Percentiles rank a stretch among this genome's conserved stretches.
Conservation (phyloP, 1,140 invertebrate species). For the Planococcus citri region DNA sequence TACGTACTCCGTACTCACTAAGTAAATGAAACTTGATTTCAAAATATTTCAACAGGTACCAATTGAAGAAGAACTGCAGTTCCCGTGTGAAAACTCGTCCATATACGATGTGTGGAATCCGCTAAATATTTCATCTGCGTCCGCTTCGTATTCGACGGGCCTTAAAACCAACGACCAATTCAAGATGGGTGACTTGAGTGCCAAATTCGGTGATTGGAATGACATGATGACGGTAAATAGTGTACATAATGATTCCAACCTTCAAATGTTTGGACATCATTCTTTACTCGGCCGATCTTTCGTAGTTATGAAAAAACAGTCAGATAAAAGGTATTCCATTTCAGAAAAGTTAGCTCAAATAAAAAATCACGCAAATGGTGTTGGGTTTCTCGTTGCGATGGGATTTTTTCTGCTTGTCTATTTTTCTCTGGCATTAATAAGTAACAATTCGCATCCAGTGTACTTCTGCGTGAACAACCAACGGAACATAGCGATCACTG, state of each 20-base stretch:
- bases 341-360: too few relatives aligned
- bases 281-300: slow-evolving; percentile 76
- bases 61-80: slow-evolving; percentile 64
- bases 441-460: too few relatives aligned
- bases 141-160: background rate
- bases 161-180: slow-evolving; percentile 66
- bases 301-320: slow-evolving; percentile 65
- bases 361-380: too few relatives aligned
- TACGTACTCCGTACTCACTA: too few relatives aligned
- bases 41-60: slow-evolving; percentile 45
- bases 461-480: too few relatives aligned
- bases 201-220: slow-evolving; percentile 67
- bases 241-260: slow-evolving; percentile 65
- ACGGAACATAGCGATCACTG: too few relatives aligned
- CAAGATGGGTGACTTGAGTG: slow-evolving; percentile 77
- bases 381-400: too few relatives aligned
- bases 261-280: slow-evolving; percentile 69
- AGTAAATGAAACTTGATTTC: too few relatives aligned
- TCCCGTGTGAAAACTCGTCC: slow-evolving; percentile 71
- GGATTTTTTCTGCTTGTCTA: too few relatives aligned
- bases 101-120: slow-evolving; percentile 77
- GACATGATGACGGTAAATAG: slow-evolving; percentile 36
- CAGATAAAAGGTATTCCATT: slow-evolving; percentile 35
- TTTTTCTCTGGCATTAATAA: too few relatives aligned
- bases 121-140: slow-evolving; percentile 27